Percentiles rank a stretch among this genome's conserved stretches.
Conservation (phyloP, 2,113 vertebrate genomes). For the Columbina picui region DNA sequence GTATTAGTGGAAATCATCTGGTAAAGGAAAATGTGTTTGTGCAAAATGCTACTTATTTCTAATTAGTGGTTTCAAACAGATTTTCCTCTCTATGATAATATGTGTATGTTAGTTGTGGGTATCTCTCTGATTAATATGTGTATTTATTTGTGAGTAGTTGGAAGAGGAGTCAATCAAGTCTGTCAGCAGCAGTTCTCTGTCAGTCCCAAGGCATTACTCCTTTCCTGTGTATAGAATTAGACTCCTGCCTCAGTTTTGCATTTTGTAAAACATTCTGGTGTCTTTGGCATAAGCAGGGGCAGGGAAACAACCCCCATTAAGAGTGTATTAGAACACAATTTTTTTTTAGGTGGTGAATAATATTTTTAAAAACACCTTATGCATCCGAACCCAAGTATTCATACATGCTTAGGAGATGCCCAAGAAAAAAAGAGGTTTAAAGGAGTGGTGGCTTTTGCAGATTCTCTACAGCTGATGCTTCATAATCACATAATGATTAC, state of each 20-base stretch:
- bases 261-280: not conserved
- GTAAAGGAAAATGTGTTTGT: conserved; percentile 25
- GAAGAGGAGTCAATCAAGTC: not conserved
- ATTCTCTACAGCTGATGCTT: not conserved
- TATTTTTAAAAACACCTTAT: not conserved
- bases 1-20: conserved; percentile 41
- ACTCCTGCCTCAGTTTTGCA: not conserved
- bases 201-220: not conserved
- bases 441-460: not conserved
- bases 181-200: not conserved
- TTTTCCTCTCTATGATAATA: conserved; percentile 36
- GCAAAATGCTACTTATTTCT: conserved; percentile 10
- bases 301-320: not conserved
- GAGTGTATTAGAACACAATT: not conserved
- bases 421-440: not conserved
- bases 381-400: not conserved
- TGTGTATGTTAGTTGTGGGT: not conserved
- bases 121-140: no score
- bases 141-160: not conserved
- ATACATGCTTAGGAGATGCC: not conserved
- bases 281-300: not conserved
- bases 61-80: conserved; percentile 23
- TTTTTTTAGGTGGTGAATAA: not conserved
- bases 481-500: not conserved
- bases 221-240: not conserved